These are phyloP conservation scores for Pelodytes ibericus DNA, from an alignment of 2,797 vertebrate genomes.

Conservation along the genomic window DNA sequence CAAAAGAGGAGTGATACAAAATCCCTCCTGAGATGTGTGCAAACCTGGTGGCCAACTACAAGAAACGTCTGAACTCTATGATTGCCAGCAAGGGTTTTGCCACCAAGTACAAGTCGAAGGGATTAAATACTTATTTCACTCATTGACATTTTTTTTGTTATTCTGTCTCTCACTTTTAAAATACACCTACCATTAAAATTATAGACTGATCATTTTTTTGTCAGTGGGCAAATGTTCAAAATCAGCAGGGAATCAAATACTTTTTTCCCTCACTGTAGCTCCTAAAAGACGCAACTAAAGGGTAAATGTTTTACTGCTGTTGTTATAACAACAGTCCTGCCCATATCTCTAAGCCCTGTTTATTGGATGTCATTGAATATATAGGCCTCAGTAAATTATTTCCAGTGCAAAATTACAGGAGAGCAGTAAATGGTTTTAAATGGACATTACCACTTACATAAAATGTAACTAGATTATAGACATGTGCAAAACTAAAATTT, in stretches of 20 bases:
- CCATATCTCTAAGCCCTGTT: no score
- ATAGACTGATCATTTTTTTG: background rate
- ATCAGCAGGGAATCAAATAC: background rate
- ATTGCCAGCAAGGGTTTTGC: background rate
- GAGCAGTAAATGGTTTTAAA: no score
- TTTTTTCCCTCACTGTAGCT: background rate
- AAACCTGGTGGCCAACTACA: slow-evolving; percentile 6
- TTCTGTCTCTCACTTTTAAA: background rate
- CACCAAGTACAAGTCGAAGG: no score
- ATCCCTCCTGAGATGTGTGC: slow-evolving; percentile 8
- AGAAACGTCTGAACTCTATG: background rate
- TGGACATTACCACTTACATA: no score
- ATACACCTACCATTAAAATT: background rate
- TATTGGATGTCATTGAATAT: no score
- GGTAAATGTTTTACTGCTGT: no score
- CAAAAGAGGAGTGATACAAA: background rate
- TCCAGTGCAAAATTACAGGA: no score
- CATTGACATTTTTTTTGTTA: background rate
- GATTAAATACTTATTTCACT: background rate
- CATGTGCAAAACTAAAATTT: no score
- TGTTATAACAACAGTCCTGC: no score
- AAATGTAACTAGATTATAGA: no score
- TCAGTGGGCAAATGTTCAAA: background rate
- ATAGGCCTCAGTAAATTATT: no score
- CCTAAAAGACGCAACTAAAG: no score